phyloP scores from a whole-genome alignment of 2,797 vertebrate genomes.

The Bryconaethiops microstoma region DNA sequence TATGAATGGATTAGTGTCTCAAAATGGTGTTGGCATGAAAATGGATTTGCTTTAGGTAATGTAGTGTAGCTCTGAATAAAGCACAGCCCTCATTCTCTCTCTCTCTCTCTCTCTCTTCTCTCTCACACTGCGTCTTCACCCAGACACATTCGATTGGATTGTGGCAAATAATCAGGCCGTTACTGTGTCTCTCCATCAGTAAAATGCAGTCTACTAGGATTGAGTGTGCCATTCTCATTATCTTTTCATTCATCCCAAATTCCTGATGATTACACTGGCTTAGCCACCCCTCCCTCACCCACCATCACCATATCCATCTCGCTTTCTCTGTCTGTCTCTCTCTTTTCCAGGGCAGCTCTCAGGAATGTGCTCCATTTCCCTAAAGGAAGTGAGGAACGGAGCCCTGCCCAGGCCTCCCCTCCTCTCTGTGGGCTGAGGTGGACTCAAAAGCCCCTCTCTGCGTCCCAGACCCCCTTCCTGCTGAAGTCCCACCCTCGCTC shows the following conservation, averaged over 20 bases:
- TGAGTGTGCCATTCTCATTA: background rate
- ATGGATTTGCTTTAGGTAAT: conserved; percentile 56
- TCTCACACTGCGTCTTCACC: background rate
- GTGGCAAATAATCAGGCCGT: background rate
- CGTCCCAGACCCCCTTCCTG: conserved; percentile 62
- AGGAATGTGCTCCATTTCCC: conserved; percentile 62
- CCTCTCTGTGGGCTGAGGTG: conserved; percentile 36
- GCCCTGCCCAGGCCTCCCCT: conserved; percentile 50
- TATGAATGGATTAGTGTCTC: conserved; percentile 44
- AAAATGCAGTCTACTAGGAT: background rate
- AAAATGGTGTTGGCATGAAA: conserved; percentile 32
- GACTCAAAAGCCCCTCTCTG: conserved; percentile 68
- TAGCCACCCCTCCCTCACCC: conserved; percentile 1
- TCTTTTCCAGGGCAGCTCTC: conserved; percentile 47
- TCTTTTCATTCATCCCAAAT: background rate
- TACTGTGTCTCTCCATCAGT: background rate
- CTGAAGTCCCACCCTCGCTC: conserved; percentile 57
- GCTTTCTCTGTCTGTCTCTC: conserved; percentile 11
- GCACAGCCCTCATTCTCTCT: background rate
- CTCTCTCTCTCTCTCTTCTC: too few species aligned
- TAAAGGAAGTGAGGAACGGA: conserved; percentile 56
- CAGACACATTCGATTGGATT: background rate
- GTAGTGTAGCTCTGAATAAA: conserved; percentile 50
- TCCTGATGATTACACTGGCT: conserved; percentile 12
- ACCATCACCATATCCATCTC: conserved; percentile 4